These are phyloP conservation scores for Synergus laeviventris DNA, from an alignment of 2,888 invertebrate genomes.

Conservation along the genomic window DNA sequence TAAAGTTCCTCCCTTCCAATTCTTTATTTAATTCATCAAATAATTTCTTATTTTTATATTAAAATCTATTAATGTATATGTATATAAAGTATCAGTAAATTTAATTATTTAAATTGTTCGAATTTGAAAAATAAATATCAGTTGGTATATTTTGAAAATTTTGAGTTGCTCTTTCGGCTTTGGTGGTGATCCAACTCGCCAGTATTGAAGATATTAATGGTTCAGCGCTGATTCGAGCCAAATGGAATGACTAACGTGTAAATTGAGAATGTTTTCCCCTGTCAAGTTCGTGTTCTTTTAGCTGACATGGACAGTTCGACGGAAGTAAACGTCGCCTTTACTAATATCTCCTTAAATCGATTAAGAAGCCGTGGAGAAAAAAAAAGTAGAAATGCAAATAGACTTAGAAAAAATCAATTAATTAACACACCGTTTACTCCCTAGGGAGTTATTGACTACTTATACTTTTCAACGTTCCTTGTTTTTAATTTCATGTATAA, in stretches of 20 bases:
- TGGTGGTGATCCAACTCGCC: slow-evolving; percentile 7
- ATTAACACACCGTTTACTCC: background rate
- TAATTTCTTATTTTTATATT: no score
- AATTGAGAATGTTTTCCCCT: slow-evolving; percentile 66
- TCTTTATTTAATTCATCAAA: no score
- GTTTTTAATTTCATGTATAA: no score
- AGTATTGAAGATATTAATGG: slow-evolving; percentile 60
- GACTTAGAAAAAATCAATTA: background rate
- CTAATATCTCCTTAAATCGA: background rate
- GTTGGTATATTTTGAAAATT: background rate
- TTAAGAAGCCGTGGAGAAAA: background rate
- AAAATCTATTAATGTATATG: no score
- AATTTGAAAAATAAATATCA: background rate
- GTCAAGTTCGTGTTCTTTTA: slow-evolving; percentile 52
- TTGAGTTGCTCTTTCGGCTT: background rate
- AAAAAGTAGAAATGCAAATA: background rate
- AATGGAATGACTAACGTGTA: slow-evolving; percentile 68
- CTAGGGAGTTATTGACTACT: no score
- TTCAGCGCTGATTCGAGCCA: slow-evolving; percentile 64
- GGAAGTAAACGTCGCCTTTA: slow-evolving; percentile 34
- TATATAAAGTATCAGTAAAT: no score
- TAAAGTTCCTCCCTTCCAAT: no score
- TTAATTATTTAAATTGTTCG: no score
- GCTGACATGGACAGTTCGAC: slow-evolving; percentile 47
- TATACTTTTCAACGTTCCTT: no score